Evolutionary conservation across 2,888 invertebrate genomes (phyloP).

Genomic region (Cistogaster globosa): DNA sequence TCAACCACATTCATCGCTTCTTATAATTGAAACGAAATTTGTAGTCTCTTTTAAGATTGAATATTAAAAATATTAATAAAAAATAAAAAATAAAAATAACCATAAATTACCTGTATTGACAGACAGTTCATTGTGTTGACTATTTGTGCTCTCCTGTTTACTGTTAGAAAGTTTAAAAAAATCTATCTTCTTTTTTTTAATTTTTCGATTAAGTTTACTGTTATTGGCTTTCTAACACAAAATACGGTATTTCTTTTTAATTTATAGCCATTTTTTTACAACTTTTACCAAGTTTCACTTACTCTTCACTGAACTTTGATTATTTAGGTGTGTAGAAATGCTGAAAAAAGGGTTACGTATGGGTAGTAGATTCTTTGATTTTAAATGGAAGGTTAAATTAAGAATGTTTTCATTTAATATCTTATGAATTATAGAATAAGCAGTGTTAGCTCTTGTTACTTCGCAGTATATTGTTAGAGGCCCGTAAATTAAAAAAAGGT

Average conservation of each 20-base stretch:
- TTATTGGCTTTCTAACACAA: neutral
- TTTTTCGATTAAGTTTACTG: constrained; percentile 4
- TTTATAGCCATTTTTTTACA: neutral
- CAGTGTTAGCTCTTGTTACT: too few species aligned
- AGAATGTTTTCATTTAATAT: too few species aligned
- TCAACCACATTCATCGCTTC: too few species aligned
- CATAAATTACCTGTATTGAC: neutral
- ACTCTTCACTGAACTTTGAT: too few species aligned
- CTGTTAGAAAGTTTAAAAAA: neutral
- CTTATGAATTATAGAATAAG: too few species aligned
- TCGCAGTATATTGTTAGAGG: too few species aligned
- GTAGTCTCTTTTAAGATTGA: neutral
- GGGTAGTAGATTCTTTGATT: too few species aligned
- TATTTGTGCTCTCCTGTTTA: neutral
- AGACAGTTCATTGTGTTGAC: neutral
- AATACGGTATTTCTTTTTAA: neutral
- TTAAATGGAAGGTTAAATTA: too few species aligned
- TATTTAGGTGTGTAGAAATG: neutral
- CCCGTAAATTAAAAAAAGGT: too few species aligned
- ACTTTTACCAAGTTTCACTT: neutral
- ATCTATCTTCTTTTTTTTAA: neutral
- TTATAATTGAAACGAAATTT: too few species aligned
- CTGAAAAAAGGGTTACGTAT: too few species aligned
- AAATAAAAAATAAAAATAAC: neutral
- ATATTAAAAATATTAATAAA: neutral